Evolutionary conservation across 2,888 invertebrate species (phyloP).

Genomic region (Drosophila pegasa): DNA sequence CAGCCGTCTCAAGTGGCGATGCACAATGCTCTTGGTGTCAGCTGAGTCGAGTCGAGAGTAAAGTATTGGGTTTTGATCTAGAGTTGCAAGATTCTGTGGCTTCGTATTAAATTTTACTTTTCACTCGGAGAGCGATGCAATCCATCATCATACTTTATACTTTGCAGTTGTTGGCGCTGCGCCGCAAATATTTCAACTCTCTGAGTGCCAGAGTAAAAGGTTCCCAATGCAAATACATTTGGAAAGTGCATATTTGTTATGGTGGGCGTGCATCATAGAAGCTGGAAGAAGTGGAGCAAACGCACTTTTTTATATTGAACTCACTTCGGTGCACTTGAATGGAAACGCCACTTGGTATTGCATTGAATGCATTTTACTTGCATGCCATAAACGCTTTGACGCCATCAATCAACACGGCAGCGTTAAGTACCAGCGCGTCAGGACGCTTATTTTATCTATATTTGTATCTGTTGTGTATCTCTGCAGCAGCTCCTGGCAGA

Average conservation of each 20-base stretch:
- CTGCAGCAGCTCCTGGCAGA: conserved; percentile 10
- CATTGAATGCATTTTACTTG: conserved; percentile 37
- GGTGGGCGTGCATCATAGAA: conserved; percentile 3
- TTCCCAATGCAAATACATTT: conserved; percentile 51
- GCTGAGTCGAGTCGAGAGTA: not conserved
- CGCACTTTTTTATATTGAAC: conserved; percentile 53
- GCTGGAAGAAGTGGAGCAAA: conserved; percentile 5
- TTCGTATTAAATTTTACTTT: conserved; percentile 48
- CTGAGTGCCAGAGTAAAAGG: conserved; percentile 35
- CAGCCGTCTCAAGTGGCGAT: conserved; percentile 58
- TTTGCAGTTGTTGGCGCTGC: conserved; percentile 45
- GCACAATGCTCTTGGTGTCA: not conserved
- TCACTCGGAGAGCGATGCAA: conserved; percentile 1
- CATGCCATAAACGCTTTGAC: conserved; percentile 68
- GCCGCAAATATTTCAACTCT: conserved; percentile 56
- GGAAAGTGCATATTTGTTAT: conserved; percentile 53
- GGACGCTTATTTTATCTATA: conserved; percentile 21
- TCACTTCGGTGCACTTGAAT: conserved; percentile 69
- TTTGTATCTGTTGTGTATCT: conserved; percentile 32
- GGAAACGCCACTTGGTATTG: conserved; percentile 55
- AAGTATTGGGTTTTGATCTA: not conserved
- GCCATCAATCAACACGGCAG: conserved; percentile 55
- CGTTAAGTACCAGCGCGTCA: conserved; percentile 31
- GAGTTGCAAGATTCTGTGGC: not conserved
- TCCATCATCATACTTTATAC: conserved; percentile 45